These are phyloP conservation scores for Macroglossus sobrinus DNA, from an alignment of 2,113 vertebrate genomes.

Conservation along the genomic window DNA sequence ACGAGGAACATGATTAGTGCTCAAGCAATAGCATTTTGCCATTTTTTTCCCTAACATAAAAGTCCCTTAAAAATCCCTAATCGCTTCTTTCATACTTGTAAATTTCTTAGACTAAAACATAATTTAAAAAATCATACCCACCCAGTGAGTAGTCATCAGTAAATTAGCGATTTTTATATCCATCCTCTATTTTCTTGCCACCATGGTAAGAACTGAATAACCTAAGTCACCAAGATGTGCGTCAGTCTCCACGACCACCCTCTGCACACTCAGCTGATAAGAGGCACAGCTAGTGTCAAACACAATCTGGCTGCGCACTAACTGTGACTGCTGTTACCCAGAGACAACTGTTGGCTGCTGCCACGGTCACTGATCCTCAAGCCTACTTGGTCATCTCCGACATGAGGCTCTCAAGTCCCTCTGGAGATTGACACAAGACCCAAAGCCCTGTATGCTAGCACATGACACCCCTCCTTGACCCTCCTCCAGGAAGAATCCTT, in stretches of 20 bases:
- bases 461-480: not conserved
- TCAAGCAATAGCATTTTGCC: not conserved
- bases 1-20: not conserved
- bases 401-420: not conserved
- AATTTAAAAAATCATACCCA: not conserved
- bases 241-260: no score
- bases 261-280: not conserved
- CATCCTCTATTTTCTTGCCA: not conserved
- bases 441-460: not conserved
- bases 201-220: not conserved
- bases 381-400: not conserved
- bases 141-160: not conserved
- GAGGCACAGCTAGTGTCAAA: not conserved
- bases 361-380: not conserved
- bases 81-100: not conserved
- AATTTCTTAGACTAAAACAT: not conserved
- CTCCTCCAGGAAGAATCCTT: not conserved
- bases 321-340: not conserved
- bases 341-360: not conserved
- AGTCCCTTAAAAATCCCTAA: not conserved
- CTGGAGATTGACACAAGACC: not conserved
- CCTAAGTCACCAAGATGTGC: not conserved
- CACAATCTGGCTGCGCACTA: not conserved
- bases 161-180: not conserved
- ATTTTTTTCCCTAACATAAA: not conserved